These are phyloP conservation scores for Adrianichthys oophorus DNA, from an alignment of 2,797 vertebrate species.

Conservation along the genomic window DNA sequence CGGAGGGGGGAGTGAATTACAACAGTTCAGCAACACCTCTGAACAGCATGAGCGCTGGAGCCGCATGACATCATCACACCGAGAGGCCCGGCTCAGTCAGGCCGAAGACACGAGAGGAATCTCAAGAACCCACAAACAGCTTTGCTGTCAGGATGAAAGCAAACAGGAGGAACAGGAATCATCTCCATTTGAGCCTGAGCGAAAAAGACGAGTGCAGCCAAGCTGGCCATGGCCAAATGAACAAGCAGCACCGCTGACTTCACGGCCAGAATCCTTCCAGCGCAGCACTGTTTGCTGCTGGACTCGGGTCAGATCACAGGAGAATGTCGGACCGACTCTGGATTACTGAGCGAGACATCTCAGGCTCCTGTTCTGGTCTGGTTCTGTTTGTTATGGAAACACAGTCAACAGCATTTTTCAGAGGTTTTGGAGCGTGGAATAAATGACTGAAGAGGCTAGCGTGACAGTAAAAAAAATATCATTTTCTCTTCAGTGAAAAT, in stretches of 20 bases:
- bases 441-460: neutral
- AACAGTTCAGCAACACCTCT: constrained; percentile 42
- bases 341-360: no score
- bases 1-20: constrained; percentile 55
- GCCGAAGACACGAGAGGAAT: constrained; percentile 28
- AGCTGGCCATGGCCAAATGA: constrained; percentile 40
- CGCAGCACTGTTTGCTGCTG: neutral
- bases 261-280: constrained; percentile 7
- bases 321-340: neutral
- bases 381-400: constrained; percentile 1
- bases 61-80: constrained; percentile 51
- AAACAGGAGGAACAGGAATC: constrained; percentile 18
- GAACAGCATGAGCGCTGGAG: constrained; percentile 6
- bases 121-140: neutral
- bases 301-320: neutral
- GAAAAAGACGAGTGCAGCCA: constrained; percentile 39
- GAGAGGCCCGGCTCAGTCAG: constrained; percentile 4
- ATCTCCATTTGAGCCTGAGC: constrained; percentile 53
- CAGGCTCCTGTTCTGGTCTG: neutral
- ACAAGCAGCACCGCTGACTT: constrained; percentile 24
- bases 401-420: neutral
- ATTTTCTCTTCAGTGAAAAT: neutral
- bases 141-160: neutral
- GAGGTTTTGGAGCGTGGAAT: neutral
- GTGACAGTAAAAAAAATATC: no score